Base-by-base conservation (phyloP, 1,140 invertebrate genomes). In the Cylas formicarius region DNA sequence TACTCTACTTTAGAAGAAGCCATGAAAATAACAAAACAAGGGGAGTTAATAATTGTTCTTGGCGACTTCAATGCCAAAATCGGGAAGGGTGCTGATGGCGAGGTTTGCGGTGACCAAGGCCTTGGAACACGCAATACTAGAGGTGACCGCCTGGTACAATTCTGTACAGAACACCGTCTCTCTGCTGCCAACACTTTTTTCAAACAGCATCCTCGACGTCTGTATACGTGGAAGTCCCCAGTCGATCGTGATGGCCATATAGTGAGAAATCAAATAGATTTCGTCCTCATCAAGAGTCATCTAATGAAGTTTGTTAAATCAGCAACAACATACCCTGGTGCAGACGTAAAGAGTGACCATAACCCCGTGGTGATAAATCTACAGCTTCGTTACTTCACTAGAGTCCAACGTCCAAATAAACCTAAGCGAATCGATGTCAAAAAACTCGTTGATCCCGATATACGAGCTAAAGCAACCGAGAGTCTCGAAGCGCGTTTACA, bases 171-270 rank as follows among this genome's bases (percentile, higher is more conserved):
- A 27, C 19, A 60, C 10, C 42, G 60, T 8, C 28, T 63, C 14
- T 35, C 48, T 6, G 48, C 62, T 23, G 44, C 34, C 19, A 65
- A 66, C 28, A 62, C 58, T 4, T 57, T 41, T 21, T 65, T 58
- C 38, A 51, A 63, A 35, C 23, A 61, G 34, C 62, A 52, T 13
- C 47, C 49, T 10, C 40, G 60, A 32, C 42, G 57, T 23, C 28
- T 65, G 19, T 65, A 62, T 28, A 66, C 63, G 8, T 66, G 61
- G 59, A 65, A 53, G 22, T 63, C 57, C 16, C 62, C 64, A 22
- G 16, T 21, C 11, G 54, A 65, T 42, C 53, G 16, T 8, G 21
- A 47, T n/a, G 14, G 55, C 3, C 38, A 57, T n/a, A 59, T 60
- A 6, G 41, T 60, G 6, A 32, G 58, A 33, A 67, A 63, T 46